A percentile compares a stretch with the other conserved stretches of the same genome.
Conservation (phyloP, 2,797 vertebrate genomes). For the Xenopus petersii region DNA sequence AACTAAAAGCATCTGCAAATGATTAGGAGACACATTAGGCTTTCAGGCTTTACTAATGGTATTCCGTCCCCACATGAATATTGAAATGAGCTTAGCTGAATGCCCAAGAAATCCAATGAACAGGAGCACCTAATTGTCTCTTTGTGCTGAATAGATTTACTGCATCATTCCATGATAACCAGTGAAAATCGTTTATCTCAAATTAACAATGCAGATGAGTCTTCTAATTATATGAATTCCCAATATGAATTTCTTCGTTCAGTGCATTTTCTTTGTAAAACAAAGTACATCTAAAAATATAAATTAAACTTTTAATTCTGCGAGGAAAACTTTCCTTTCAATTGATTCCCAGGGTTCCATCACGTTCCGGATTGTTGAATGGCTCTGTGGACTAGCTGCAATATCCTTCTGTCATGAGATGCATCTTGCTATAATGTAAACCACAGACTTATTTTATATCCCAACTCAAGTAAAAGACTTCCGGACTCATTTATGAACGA, state of each 20-base stretch:
- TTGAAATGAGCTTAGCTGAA: conserved; percentile 29
- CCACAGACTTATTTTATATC: too few species aligned
- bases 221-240: conserved; percentile 27
- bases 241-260: conserved; percentile 14
- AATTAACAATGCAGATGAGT: conserved; percentile 45
- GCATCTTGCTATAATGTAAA: neutral
- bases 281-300: conserved; percentile 3
- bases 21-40: conserved; percentile 35
- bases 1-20: conserved; percentile 28
- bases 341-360: neutral
- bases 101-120: conserved; percentile 28
- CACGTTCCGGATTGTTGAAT: neutral
- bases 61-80: conserved; percentile 43
- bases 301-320: neutral
- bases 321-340: conserved; percentile 4
- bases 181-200: conserved; percentile 40
- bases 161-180: conserved; percentile 37
- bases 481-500: too few species aligned
- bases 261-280: neutral
- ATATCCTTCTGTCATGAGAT: neutral
- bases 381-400: neutral
- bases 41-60: conserved; percentile 34
- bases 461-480: too few species aligned
- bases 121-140: conserved; percentile 35
- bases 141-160: conserved; percentile 40